These are phyloP conservation scores for Acanthosepion esculentum DNA, from an alignment of 2,888 invertebrate species.

Conservation along the genomic window DNA sequence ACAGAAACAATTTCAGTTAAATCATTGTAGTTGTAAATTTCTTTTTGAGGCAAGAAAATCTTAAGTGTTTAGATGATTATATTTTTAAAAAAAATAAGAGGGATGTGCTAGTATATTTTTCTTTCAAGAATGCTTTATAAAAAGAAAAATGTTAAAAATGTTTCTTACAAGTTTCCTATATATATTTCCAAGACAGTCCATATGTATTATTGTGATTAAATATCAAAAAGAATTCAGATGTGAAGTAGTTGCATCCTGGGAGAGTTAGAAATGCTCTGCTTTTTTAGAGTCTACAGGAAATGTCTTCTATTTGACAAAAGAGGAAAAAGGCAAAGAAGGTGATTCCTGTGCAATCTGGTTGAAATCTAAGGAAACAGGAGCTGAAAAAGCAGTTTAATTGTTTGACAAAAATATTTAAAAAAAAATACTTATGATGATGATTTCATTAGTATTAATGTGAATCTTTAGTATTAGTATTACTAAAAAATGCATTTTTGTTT, in stretches of 20 bases:
- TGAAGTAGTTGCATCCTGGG: not conserved
- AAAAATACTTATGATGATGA: not conserved
- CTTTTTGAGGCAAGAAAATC: not conserved
- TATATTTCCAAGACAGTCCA: not conserved
- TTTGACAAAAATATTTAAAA: not conserved
- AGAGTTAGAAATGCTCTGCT: not conserved
- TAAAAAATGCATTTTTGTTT: not conserved
- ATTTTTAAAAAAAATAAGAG: not conserved
- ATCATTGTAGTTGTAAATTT: not conserved
- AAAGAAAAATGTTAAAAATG: not conserved
- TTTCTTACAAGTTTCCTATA: not conserved
- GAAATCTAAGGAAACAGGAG: not conserved
- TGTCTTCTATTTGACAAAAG: not conserved
- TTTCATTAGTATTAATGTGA: not conserved
- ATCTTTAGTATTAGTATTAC: not conserved
- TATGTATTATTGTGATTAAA: not conserved
- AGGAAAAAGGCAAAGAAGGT: not conserved
- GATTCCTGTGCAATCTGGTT: not conserved
- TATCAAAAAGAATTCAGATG: not conserved
- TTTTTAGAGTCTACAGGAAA: constrained; percentile 1
- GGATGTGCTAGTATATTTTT: not conserved
- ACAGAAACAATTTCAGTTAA: not conserved
- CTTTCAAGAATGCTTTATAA: not conserved
- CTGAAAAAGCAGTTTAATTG: not conserved
- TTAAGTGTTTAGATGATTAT: not conserved